Evolutionary conservation across 2,888 invertebrate species (phyloP), one percentile per base, ranked within the genome.

Genomic region (Chaitophorus viminalis): DNA sequence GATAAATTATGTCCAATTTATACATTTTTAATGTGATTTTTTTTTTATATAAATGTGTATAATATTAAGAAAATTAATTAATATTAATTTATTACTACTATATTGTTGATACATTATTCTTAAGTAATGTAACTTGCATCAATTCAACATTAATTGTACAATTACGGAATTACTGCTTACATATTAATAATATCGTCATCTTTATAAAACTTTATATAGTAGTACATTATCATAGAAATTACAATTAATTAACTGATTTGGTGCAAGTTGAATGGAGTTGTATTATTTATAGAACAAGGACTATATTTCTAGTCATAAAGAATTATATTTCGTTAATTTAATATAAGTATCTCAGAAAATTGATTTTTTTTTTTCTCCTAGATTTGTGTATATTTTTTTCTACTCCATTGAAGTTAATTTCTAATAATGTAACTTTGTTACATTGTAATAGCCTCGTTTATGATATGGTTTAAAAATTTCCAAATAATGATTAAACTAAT

Each of bases 311-410:
- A 84, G 84, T 84, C 84, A 84, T 75, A 84, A 84, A 76, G 74
- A 84, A 84, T 75, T 84, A 84, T 84, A 76, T 84, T 74, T 84
- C 83, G 83, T 84, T 84, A 84, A 84, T 84, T 76, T 84, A 84
- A 84, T 84, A 84, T 84, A 84, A 75, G 74, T 84, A 76, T 84
- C 83, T 83, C 83, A 83, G 36, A 82, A 72, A 33, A 70, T 65
- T 68, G 29, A 9, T 70, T 70, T 29, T 70, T 70, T 29, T 70
- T 70, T 60, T 60, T 60, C 60, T 6, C 25, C 5, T 25, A 25
- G 25, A 18, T 60, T 25, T 18, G 21, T 25, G 60, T 21, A 5
- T 21, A 25, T 18, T 60, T 60, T 60, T 60, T 60, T 60, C 60
- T 46, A 14, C 14, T 46, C 1, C 36, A 36, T 36, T 36, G 36